Evolutionary conservation across 2,888 invertebrate species (phyloP), one percentile per base, ranked within the genome.

Genomic region (Pandemis corylana): DNA sequence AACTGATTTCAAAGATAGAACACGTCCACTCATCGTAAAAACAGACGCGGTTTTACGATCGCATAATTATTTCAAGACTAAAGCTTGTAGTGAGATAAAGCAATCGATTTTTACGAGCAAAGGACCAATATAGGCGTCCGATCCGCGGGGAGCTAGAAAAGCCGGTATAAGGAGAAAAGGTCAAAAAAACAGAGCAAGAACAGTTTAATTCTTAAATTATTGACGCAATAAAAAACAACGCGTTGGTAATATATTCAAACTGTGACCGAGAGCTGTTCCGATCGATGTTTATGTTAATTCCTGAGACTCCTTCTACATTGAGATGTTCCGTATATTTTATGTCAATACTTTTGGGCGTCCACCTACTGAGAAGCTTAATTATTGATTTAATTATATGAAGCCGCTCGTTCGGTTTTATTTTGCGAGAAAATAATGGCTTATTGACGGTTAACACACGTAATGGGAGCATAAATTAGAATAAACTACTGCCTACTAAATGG

Each of bases 271-370:
- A 87, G 84, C 85, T 88, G 89, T 88, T 86, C 82, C 81, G 82
- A 88, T 80, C 85, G 85, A 88, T 93, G 91, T 92, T 92, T 93
- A 94, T 93, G 94, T 88, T 88, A 94, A 94, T 93, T 83, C 78
- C 79, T 76, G 77, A 79, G 74, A 82, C 82, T 87, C 85, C 85
- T 88, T 88, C 75, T 46, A 86, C 87, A 91, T 91, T 90, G 85
- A 93, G 92, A 89, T 86, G 90, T 92, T 89, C 76, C 81, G 81
- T 87, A 85, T 87, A 84, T 91, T 91, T 44, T 90, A 90, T 86
- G 82, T 82, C 81, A 79, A 80, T 80, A 81, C 79, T 79, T 80
- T 76, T 82, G 78, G 83, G 84, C 81, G 80, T 85, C 80, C 80
- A 80, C 84, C 82, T 82, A 83, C 84, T 86, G 83, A 76, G 75